Conservation (phyloP, 2,113 vertebrate species). For the Pitta sordida region DNA sequence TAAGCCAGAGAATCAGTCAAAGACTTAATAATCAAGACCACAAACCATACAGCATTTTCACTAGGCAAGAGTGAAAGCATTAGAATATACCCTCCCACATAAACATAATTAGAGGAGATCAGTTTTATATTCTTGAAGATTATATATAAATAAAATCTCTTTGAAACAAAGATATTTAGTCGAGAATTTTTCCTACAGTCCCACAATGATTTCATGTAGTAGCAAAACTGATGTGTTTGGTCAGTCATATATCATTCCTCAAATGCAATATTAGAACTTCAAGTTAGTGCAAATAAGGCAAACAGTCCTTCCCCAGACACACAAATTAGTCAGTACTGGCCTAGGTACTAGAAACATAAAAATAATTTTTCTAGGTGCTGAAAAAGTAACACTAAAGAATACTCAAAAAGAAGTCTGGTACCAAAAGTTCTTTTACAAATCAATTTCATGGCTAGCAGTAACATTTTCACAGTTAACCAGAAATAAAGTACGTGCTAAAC, state of each 20-base stretch:
- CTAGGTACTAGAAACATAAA: not conserved
- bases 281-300: not conserved
- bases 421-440: not conserved
- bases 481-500: not conserved
- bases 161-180: not conserved
- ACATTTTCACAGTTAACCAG: not conserved
- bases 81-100: not conserved
- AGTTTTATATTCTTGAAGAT: not conserved
- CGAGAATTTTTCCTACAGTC: not conserved
- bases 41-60: not conserved
- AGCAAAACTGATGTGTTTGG: not conserved
- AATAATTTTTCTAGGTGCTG: not conserved
- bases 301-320: not conserved
- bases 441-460: not conserved
- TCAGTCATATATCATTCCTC: not conserved
- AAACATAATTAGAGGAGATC: not conserved
- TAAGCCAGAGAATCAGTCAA: not conserved
- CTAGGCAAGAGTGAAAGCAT: not conserved
- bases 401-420: not conserved
- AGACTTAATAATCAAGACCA: not conserved
- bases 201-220: rapidly evolving
- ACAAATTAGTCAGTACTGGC: not conserved
- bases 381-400: not conserved
- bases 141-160: rapidly evolving
- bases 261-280: not conserved